These are phyloP conservation scores for Diabrotica virgifera DNA, from an alignment of 1,140 invertebrate species.

Conservation along the genomic window DNA sequence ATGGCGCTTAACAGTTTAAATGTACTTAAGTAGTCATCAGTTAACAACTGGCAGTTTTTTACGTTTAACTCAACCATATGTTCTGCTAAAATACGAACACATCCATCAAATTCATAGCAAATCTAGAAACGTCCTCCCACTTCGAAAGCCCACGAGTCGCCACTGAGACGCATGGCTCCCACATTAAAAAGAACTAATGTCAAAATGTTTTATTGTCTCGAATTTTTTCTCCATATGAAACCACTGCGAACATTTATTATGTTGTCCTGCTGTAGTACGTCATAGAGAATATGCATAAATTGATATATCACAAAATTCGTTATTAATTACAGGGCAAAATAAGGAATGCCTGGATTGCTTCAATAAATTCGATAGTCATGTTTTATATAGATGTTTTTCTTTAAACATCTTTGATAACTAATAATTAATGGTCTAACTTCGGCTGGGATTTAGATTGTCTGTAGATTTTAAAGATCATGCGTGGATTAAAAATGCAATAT, in stretches of 20 bases:
- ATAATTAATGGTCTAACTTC: too few species aligned
- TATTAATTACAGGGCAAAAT: background rate
- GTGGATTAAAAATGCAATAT: too few species aligned
- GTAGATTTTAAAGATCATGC: too few species aligned
- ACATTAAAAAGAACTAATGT: slow-evolving; percentile 24
- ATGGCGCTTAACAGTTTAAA: too few species aligned
- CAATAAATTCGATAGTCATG: too few species aligned
- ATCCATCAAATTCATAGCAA: background rate
- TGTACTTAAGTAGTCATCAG: too few species aligned
- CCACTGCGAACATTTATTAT: slow-evolving; percentile 6
- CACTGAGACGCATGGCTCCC: slow-evolving; percentile 25
- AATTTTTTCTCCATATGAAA: slow-evolving; percentile 1
- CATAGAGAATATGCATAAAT: slow-evolving; percentile 3
- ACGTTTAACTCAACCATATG: background rate
- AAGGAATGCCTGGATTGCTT: too few species aligned
- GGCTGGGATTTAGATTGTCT: too few species aligned
- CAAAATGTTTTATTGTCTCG: slow-evolving; percentile 20
- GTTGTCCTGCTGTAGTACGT: slow-evolving; percentile 8
- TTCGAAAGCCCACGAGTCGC: background rate
- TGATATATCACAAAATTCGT: background rate
- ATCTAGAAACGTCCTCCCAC: background rate
- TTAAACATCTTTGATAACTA: too few species aligned
- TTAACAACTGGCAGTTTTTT: background rate
- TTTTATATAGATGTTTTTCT: too few species aligned
- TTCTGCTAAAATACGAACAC: background rate